Evolutionary conservation across 2,113 vertebrate genomes (phyloP).

Genomic region (Pyxicephalus adspersus): DNA sequence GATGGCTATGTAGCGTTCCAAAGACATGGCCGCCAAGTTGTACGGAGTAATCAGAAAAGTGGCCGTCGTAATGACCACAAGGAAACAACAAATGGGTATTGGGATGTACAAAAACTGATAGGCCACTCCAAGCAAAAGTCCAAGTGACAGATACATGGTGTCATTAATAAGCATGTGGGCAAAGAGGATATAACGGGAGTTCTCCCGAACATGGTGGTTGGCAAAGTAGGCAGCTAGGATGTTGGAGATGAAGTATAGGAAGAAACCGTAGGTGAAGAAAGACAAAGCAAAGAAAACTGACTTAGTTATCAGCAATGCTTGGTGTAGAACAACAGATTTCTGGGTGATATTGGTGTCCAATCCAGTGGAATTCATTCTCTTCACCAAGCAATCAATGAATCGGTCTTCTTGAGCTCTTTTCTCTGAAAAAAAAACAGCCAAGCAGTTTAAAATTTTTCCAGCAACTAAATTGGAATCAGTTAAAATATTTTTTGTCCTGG

Average conservation of each 20-base stretch:
- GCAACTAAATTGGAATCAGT: too few relatives aligned
- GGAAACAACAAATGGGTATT: conserved; percentile 51
- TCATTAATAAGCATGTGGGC: conserved; percentile 76
- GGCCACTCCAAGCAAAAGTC: conserved; percentile 65
- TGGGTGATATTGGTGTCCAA: background rate
- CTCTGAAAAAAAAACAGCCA: too few relatives aligned
- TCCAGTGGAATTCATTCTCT: background rate
- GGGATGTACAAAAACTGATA: background rate
- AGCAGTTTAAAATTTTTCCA: too few relatives aligned
- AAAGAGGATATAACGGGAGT: conserved; percentile 73
- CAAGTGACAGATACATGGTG: conserved; percentile 67
- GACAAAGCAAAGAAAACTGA: conserved; percentile 61
- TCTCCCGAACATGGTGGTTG: conserved; percentile 70
- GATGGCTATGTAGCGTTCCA: conserved; percentile 39
- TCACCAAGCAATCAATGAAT: too few relatives aligned
- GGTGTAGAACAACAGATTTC: background rate
- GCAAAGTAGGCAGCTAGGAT: conserved; percentile 72
- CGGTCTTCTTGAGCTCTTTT: too few relatives aligned
- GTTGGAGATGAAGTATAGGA: conserved; percentile 67
- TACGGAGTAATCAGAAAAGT: conserved; percentile 36
- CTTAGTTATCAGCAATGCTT: background rate
- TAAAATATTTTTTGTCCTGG: too few relatives aligned
- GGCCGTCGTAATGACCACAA: background rate
- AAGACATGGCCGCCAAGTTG: conserved; percentile 40
- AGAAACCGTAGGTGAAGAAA: conserved; percentile 62